Conservation (phyloP, 2,113 vertebrate species). For the Falco punctatus region DNA sequence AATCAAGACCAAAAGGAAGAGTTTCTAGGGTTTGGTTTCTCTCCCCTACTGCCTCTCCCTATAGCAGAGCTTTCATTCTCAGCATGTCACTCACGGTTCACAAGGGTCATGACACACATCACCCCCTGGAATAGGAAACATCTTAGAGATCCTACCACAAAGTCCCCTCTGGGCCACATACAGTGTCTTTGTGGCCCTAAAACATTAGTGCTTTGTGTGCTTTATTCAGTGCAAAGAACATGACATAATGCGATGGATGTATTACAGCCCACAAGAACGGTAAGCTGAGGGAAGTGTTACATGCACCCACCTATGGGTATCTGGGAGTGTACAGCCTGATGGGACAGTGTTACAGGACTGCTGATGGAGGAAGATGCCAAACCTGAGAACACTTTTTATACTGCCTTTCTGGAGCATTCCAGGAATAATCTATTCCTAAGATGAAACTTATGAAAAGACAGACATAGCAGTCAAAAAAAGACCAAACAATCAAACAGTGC, state of each 20-base stretch:
- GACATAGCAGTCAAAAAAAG: not conserved
- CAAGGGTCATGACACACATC: not conserved
- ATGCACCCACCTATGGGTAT: fast-evolving
- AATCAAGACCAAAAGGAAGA: not conserved
- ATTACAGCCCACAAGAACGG: not conserved
- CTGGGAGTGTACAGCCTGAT: not conserved
- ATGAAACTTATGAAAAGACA: not conserved
- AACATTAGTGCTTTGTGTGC: too few relatives aligned
- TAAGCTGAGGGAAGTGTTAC: not conserved
- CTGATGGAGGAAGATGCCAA: not conserved
- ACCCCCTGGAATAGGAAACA: not conserved
- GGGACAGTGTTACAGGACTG: not conserved
- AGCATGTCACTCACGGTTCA: fast-evolving
- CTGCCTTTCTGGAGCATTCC: not conserved
- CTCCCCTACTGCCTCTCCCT: not conserved
- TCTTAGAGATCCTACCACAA: not conserved
- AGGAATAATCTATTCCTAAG: not conserved
- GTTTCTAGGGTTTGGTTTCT: not conserved
- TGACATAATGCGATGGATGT: not conserved
- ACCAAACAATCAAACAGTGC: not conserved
- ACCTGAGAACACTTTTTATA: not conserved
- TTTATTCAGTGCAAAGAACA: not conserved
- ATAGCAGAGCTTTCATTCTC: not conserved
- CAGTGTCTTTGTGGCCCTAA: not conserved
- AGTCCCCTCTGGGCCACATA: not conserved